Evolutionary conservation across 2,113 vertebrate genomes (phyloP).

Genomic region (Pampusana beccarii): DNA sequence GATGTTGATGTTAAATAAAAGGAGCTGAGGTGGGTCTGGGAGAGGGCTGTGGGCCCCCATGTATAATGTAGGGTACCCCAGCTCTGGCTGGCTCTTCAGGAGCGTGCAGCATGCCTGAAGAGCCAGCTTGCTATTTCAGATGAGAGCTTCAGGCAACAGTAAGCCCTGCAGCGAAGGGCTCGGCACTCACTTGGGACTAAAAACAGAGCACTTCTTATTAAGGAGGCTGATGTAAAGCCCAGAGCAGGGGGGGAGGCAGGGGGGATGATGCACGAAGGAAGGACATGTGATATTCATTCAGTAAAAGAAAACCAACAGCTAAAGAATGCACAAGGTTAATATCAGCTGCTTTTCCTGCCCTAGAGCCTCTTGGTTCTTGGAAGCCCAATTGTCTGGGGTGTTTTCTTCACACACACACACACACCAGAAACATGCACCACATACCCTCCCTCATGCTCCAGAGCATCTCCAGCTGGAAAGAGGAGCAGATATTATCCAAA

Average conservation of each 20-base stretch:
- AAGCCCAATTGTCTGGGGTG: background rate
- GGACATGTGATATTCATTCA: constrained; percentile 57
- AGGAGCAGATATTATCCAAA: background rate
- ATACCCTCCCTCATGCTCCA: too few species aligned
- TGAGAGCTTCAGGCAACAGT: background rate
- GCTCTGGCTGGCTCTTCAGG: background rate
- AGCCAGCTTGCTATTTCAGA: background rate
- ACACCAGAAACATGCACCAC: background rate
- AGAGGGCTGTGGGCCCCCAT: background rate
- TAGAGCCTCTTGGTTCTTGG: background rate
- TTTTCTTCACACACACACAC: background rate
- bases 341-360: background rate
- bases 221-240: constrained; percentile 42
- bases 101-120: background rate
- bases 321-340: background rate
- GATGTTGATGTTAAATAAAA: background rate
- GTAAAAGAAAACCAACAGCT: constrained; percentile 26
- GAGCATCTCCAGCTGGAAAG: background rate
- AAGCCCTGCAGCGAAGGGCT: constrained; percentile 5
- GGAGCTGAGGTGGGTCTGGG: background rate
- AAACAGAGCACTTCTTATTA: constrained; percentile 51
- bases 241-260: background rate
- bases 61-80: background rate
- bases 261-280: background rate
- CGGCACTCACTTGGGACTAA: background rate